These are phyloP conservation scores for Symphodus melops DNA, from an alignment of 2,113 vertebrate genomes.

Conservation along the genomic window DNA sequence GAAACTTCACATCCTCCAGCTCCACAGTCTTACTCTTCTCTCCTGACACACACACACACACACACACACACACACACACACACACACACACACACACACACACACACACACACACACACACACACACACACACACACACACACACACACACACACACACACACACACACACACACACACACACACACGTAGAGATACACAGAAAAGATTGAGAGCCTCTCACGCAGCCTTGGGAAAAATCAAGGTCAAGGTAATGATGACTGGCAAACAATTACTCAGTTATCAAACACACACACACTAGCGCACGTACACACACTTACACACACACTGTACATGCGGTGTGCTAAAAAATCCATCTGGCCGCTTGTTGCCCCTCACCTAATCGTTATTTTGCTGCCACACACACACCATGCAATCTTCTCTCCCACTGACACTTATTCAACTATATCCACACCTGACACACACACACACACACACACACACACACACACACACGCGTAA, in stretches of 20 bases:
- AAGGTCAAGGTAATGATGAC: constrained; percentile 68
- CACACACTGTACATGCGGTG: constrained; percentile 14
- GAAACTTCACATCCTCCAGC: constrained; percentile 88
- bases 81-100: constrained; percentile 8
- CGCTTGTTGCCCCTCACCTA: constrained; percentile 27
- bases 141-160: constrained; percentile 24
- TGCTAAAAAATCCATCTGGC: constrained; percentile 45
- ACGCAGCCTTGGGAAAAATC: constrained; percentile 55
- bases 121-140: constrained; percentile 29
- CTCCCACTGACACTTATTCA: constrained; percentile 31
- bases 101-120: constrained; percentile 21
- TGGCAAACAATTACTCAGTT: constrained; percentile 53
- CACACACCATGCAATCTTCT: constrained; percentile 10
- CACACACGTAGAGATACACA: constrained; percentile 31
- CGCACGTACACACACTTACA: constrained; percentile 16
- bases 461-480: not conserved
- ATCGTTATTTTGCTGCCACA: constrained; percentile 45
- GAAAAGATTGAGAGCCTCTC: constrained; percentile 53
- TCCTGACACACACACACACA: constrained; percentile 68
- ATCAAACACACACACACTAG: constrained; percentile 31
- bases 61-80: constrained; percentile 25
- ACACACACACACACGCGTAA: not conserved
- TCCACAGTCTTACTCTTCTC: constrained; percentile 87
- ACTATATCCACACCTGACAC: constrained; percentile 16
- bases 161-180: not conserved